Percentiles rank a stretch among this genome's conserved stretches.
phyloP scores from a whole-genome alignment of 2,797 vertebrate species.

The Catostomus latipinnis region DNA sequence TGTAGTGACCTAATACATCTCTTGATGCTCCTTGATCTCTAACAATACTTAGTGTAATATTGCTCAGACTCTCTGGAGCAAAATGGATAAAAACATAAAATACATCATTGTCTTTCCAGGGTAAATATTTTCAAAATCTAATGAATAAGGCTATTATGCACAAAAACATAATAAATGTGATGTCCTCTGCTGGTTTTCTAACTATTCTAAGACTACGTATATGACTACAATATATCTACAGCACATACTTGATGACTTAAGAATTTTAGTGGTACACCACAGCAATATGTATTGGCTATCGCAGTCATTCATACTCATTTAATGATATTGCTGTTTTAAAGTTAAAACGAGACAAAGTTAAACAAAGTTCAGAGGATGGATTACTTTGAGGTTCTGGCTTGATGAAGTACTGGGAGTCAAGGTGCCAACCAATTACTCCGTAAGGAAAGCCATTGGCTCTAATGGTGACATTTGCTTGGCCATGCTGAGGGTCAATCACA shows the following conservation, averaged over 20 bases:
- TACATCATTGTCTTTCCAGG: background rate
- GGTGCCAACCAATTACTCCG: slow-evolving; percentile 91
- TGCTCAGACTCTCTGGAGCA: slow-evolving; percentile 75
- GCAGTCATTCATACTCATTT: slow-evolving; percentile 2
- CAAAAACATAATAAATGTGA: background rate
- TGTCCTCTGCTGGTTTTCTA: background rate
- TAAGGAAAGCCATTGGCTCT: slow-evolving; percentile 90
- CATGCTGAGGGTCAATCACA: slow-evolving; percentile 78
- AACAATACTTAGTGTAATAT: slow-evolving; percentile 84
- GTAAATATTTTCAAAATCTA: slow-evolving; percentile 5
- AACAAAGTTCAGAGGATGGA: slow-evolving; percentile 33
- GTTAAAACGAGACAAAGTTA: slow-evolving; percentile 6
- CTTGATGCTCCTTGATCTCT: slow-evolving; percentile 89
- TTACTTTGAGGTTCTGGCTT: slow-evolving; percentile 88
- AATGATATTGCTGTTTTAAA: too few relatives aligned
- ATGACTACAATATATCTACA: slow-evolving; percentile 13
- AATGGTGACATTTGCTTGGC: slow-evolving; percentile 83
- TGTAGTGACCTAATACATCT: slow-evolving; percentile 83
- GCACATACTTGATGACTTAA: slow-evolving; percentile 13
- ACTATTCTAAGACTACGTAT: background rate
- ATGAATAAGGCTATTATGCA: background rate
- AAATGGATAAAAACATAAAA: background rate
- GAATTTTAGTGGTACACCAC: slow-evolving; percentile 20
- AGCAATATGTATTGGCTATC: slow-evolving; percentile 19
- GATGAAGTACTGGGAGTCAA: slow-evolving; percentile 82